Conservation (phyloP, 2,113 vertebrate species). For the Mirounga angustirostris region DNA sequence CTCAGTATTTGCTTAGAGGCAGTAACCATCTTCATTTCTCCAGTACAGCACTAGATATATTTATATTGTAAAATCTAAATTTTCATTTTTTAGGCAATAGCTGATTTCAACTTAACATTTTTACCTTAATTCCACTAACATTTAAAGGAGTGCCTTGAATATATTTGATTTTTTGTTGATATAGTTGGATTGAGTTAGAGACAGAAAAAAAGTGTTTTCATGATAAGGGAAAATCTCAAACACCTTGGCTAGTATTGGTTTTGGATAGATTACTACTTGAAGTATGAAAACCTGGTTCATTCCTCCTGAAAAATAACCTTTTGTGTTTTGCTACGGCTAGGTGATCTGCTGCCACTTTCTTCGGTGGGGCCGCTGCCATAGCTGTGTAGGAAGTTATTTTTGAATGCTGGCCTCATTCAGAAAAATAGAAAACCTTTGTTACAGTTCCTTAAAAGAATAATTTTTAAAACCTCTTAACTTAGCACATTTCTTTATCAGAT, state of each 20-base stretch:
- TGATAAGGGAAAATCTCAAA: conserved; percentile 36
- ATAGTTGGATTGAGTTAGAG: conserved; percentile 22
- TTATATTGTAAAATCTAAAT: conserved; percentile 12
- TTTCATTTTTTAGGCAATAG: conserved; percentile 9
- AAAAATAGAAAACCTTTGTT: not conserved
- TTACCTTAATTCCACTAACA: not conserved
- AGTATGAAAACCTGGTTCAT: not conserved
- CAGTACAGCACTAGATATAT: not conserved
- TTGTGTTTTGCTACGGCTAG: conserved; percentile 4
- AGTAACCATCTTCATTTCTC: conserved; percentile 13
- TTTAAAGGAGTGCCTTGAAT: not conserved
- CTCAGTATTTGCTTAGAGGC: not conserved
- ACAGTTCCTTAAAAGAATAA: conserved; percentile 15
- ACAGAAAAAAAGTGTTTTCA: not conserved
- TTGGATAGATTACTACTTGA: conserved; percentile 12
- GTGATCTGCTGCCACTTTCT: not conserved
- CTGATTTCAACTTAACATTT: conserved; percentile 42
- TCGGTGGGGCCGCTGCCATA: not conserved
- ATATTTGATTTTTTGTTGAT: conserved; percentile 12
- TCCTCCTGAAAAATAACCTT: conserved; percentile 39
- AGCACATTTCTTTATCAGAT: not conserved
- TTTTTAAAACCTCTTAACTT: not conserved
- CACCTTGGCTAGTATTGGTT: not conserved
- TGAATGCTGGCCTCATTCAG: conserved; percentile 9
- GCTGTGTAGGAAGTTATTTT: not conserved